phyloP scores from a whole-genome alignment of 1,140 invertebrate species.

The Nautilus pompilius region DNA sequence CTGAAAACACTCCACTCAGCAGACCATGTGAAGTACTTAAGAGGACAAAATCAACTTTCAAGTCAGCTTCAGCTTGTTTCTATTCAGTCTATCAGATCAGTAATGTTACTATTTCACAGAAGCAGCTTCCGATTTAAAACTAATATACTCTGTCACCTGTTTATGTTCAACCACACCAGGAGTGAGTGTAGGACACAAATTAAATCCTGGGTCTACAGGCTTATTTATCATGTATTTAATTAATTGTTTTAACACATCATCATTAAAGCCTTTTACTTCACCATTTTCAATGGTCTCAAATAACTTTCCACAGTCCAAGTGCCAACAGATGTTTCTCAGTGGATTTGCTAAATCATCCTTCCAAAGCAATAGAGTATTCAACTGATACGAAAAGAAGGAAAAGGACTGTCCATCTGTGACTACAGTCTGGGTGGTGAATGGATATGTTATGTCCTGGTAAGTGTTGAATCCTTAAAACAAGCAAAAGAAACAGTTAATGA shows the following conservation, averaged over 20 bases:
- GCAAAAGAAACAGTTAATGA: background rate
- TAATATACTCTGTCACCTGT: conserved; percentile 14
- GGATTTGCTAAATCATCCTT: conserved; percentile 63
- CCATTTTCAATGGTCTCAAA: conserved; percentile 73
- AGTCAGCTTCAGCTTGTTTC: too few species aligned
- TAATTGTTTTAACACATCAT: conserved; percentile 71
- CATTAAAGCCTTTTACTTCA: conserved; percentile 72
- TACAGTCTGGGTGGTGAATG: conserved; percentile 78
- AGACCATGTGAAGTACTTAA: too few species aligned
- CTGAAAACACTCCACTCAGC: too few species aligned
- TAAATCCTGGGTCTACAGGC: conserved; percentile 62
- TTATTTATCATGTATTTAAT: conserved; percentile 73
- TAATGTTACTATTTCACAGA: too few species aligned
- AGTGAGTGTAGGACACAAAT: conserved; percentile 71
- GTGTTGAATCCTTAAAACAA: conserved; percentile 73
- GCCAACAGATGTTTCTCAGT: conserved; percentile 77
- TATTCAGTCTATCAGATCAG: too few species aligned
- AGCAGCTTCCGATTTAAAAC: conserved; percentile 8
- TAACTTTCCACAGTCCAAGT: conserved; percentile 68
- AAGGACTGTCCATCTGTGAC: conserved; percentile 80
- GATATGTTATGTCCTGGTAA: conserved; percentile 83
- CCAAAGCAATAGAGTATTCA: conserved; percentile 76
- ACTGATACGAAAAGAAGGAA: conserved; percentile 82
- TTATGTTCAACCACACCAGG: conserved; percentile 56
- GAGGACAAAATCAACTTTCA: too few species aligned